Evolutionary conservation across 1,140 invertebrate species (phyloP).

Genomic region (Conopomorpha cramerella): DNA sequence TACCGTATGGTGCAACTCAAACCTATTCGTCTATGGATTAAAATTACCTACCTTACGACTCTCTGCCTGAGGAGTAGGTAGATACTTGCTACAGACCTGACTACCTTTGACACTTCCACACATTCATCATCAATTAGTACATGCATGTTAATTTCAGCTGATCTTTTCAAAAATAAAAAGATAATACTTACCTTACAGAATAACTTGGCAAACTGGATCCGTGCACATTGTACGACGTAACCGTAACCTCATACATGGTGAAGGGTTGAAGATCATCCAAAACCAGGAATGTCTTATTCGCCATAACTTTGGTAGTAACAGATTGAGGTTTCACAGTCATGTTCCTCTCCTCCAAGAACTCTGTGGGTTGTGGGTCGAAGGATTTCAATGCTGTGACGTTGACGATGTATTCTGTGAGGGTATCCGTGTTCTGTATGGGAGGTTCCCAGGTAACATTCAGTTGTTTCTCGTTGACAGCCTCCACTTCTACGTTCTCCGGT

Average conservation of each 20-base stretch:
- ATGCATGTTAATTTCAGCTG: too few relatives aligned
- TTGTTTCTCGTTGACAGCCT: conserved; percentile 70
- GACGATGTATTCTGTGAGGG: conserved; percentile 69
- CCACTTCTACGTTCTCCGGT: conserved; percentile 71
- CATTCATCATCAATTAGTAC: too few relatives aligned
- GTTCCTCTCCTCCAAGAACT: conserved; percentile 46
- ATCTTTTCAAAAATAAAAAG: conserved; percentile 1
- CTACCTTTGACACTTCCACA: too few relatives aligned
- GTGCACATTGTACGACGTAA: conserved; percentile 72
- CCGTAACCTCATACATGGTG: conserved; percentile 81
- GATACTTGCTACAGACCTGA: too few relatives aligned
- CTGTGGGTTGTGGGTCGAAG: conserved; percentile 65
- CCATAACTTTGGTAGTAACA: conserved; percentile 52
- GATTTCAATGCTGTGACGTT: conserved; percentile 72
- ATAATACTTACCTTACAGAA: conserved; percentile 52
- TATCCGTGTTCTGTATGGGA: conserved; percentile 66
- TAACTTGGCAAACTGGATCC: conserved; percentile 77
- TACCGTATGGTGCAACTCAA: too few relatives aligned
- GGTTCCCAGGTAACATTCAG: conserved; percentile 71
- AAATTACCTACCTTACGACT: too few relatives aligned
- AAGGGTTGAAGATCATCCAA: conserved; percentile 68
- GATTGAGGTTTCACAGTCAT: conserved; percentile 20
- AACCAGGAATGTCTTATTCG: conserved; percentile 61
- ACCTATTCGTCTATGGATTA: too few relatives aligned
- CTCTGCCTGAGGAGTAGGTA: too few relatives aligned